Percentiles rank a stretch among this genome's conserved stretches.
Conservation (phyloP, 1,140 invertebrate genomes). For the Nephotettix cincticeps region DNA sequence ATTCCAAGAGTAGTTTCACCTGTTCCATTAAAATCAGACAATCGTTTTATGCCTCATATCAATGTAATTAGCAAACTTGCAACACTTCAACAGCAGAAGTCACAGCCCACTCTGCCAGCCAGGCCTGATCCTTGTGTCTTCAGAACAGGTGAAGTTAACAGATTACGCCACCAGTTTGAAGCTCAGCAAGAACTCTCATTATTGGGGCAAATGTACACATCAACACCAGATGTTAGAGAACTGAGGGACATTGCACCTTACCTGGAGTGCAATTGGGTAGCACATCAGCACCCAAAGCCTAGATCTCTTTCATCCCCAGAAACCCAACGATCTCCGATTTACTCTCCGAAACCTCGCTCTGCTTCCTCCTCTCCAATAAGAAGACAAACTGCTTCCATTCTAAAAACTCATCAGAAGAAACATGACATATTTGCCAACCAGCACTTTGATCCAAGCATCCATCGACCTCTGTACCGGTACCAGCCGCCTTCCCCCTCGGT, state of each 20-base stretch:
- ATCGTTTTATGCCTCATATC: constrained; percentile 81
- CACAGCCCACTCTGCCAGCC: constrained; percentile 43
- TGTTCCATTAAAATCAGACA: constrained; percentile 62
- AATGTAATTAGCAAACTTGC: constrained; percentile 85
- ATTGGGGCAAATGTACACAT: constrained; percentile 77
- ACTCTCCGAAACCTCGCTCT: constrained; percentile 41
- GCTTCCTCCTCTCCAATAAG: constrained; percentile 48
- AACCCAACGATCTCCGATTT: constrained; percentile 43
- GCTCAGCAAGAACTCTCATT: constrained; percentile 55
- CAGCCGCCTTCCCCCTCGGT: constrained; percentile 53
- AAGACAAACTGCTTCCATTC: constrained; percentile 55
- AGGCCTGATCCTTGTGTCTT: constrained; percentile 40
- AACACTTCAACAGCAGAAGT: constrained; percentile 55
- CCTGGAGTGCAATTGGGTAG: constrained; percentile 71
- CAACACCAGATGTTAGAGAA: constrained; percentile 74
- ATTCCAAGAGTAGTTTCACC: constrained; percentile 58
- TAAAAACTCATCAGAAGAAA: constrained; percentile 58
- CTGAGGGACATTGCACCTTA: constrained; percentile 74
- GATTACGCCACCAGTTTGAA: constrained; percentile 68
- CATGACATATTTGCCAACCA: constrained; percentile 63
- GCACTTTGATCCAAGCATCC: constrained; percentile 69
- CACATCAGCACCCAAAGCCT: constrained; percentile 72
- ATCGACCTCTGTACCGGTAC: constrained; percentile 73
- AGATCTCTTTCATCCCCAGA: constrained; percentile 58
- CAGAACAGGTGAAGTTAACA: constrained; percentile 59